Evolutionary conservation across 2,113 vertebrate species (phyloP), one percentile per base, ranked within the genome.

Genomic region (Hirundichthys speculiger): DNA sequence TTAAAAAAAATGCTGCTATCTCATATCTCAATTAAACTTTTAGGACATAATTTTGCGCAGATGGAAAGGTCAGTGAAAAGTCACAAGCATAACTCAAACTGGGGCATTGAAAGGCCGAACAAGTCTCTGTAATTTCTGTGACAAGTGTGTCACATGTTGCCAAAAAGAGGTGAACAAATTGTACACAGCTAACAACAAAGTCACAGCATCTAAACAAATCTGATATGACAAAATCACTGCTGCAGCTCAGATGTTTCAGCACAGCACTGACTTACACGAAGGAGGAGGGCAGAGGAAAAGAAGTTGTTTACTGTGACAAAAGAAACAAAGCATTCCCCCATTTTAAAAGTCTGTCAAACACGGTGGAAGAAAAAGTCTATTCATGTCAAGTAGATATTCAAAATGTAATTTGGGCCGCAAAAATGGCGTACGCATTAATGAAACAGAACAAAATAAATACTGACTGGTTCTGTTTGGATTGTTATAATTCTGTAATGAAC

Each of bases 321-420:
- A 40, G 5, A 64, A 41, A 16, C 7, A 39, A 63, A 73, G 50
- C 0, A 55, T 25, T 58, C n/a, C 11, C 43, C 11, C 13, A 38
- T 48, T 68, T 61, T 25, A 55, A 68, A 62, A 72, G 24, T 59
- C 34, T 62, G 38, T 42, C 51, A 20, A n/a, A 11, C 20, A 64
- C n/a, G n/a, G n/a, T n/a, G 43, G 22, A 72, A 49, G 27, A 15
- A 66, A 57, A 39, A 11, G 13, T 59, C 13, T 63, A 41, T 52
- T 66, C 18, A 65, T n/a, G n/a, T 66, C 53, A 79, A 75, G 40
- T 46, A 25, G 52, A 69, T 49, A 39, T 69, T 76, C 45, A 75
- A 41, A 70, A 64, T 64, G 54, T 39, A 39, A 79, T 76, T 72
- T 68, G 39, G 14, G 62, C 40, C 22, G 43, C n/a, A 14, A 71